Conservation (phyloP, 2,113 vertebrate species). For the Trachemys scripta region DNA sequence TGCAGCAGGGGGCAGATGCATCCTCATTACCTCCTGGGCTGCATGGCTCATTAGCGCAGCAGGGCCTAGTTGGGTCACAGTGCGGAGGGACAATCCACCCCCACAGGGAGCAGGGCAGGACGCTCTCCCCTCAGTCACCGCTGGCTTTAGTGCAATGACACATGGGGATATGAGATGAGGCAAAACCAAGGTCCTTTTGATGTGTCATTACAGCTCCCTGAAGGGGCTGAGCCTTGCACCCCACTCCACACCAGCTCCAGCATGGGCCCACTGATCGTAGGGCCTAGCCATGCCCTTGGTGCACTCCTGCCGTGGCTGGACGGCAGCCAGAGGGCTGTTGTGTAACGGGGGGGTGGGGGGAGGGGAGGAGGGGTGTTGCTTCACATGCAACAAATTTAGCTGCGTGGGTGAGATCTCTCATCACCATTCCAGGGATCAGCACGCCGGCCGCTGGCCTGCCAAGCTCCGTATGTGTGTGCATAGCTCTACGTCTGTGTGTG, state of each 20-base stretch:
- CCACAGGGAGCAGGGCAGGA: neutral
- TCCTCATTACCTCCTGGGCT: neutral
- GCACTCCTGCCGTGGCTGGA: neutral
- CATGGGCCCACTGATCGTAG: neutral
- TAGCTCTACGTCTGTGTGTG: neutral
- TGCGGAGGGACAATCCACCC: neutral
- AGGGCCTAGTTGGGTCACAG: neutral
- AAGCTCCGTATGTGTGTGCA: neutral
- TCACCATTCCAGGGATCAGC: constrained; percentile 1
- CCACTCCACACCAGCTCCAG: neutral
- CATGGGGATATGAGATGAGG: neutral
- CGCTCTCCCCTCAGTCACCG: neutral
- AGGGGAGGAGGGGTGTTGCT: neutral
- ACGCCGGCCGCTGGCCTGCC: neutral
- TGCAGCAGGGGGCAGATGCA: neutral
- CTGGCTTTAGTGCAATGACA: neutral
- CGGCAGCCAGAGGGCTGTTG: constrained; percentile 12
- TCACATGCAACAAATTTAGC: neutral
- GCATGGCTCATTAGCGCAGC: too few relatives aligned
- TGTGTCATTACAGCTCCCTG: neutral
- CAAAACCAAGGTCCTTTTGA: neutral
- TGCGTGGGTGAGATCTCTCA: constrained; percentile 10
- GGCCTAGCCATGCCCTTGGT: neutral
- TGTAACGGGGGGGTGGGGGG: neutral
- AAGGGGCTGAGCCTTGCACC: neutral